Conservation (phyloP, 2,113 vertebrate species). For the Mobula hypostoma region DNA sequence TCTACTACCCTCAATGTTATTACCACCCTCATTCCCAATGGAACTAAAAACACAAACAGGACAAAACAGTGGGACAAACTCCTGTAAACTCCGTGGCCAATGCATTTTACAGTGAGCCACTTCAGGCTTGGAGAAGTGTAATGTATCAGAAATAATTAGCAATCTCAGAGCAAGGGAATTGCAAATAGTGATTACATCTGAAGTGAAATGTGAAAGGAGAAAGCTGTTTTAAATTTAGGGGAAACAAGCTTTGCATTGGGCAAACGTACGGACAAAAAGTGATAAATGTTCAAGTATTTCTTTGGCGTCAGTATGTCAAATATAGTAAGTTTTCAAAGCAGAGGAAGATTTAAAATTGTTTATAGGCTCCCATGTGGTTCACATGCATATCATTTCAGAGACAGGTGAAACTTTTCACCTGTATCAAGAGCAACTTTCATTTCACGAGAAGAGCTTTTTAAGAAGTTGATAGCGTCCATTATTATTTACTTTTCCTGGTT, state of each 20-base stretch:
- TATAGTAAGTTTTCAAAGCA: not conserved
- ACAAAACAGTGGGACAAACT: too few relatives aligned
- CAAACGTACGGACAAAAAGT: not conserved
- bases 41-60: too few relatives aligned
- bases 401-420: not conserved
- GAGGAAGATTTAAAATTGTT: not conserved
- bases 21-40: not conserved
- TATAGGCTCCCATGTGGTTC: not conserved
- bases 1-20: not conserved
- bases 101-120: not conserved
- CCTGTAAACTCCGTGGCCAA: not conserved
- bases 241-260: not conserved
- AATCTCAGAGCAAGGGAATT: not conserved
- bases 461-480: too few relatives aligned
- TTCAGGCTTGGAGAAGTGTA: not conserved
- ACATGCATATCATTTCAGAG: not conserved
- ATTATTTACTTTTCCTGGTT: not conserved
- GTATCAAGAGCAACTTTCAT: not conserved
- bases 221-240: not conserved
- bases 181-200: not conserved
- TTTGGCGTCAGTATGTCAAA: not conserved
- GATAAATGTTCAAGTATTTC: not conserved
- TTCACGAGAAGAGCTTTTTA: not conserved
- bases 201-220: not conserved
- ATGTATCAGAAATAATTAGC: not conserved